Percentiles rank a stretch among this genome's conserved stretches.
Evolutionary conservation across 2,888 invertebrate species (phyloP).

Genomic region (Pseudococcus jackbeardsleyi): DNA sequence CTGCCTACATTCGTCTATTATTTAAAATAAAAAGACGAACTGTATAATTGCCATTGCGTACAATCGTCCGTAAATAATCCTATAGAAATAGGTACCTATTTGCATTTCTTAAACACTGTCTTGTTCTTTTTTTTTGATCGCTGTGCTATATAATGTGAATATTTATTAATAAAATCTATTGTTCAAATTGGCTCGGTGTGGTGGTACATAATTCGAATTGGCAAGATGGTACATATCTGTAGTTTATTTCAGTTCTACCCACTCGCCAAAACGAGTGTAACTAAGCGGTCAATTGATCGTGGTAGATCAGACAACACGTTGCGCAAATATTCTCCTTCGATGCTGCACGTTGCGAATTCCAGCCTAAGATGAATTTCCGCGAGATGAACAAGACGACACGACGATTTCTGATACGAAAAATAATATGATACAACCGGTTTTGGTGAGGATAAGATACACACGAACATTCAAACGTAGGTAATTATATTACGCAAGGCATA

Average conservation of each 20-base stretch:
- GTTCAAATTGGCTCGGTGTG: too few relatives aligned
- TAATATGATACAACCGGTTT: background rate
- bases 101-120: too few relatives aligned
- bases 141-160: too few relatives aligned
- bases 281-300: background rate
- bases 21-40: background rate
- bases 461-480: background rate
- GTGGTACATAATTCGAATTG: too few relatives aligned
- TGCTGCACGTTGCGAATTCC: background rate
- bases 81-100: too few relatives aligned
- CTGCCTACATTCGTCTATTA: constrained; percentile 27
- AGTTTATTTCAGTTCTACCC: too few relatives aligned
- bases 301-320: background rate
- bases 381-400: background rate
- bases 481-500: background rate
- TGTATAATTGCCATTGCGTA: background rate
- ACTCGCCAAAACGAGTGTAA: background rate
- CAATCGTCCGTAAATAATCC: too few relatives aligned
- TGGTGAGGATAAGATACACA: background rate
- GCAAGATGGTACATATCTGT: too few relatives aligned
- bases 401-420: background rate
- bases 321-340: background rate
- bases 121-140: too few relatives aligned
- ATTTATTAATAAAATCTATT: too few relatives aligned
- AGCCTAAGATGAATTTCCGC: background rate